Evolutionary conservation across 2,113 vertebrate species (phyloP), one percentile per base, ranked within the genome.

Genomic region (Hemicordylus capensis): DNA sequence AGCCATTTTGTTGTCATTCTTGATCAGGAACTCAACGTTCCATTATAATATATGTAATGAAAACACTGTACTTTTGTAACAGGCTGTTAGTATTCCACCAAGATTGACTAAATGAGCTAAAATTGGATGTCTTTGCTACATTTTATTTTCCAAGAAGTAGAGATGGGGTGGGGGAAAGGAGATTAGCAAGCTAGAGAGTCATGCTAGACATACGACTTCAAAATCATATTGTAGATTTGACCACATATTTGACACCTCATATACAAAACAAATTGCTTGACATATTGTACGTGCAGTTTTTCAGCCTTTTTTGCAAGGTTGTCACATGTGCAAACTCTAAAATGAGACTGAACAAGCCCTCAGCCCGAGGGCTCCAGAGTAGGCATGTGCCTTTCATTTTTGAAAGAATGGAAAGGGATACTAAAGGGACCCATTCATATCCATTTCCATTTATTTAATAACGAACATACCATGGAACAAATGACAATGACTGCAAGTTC

Each of bases 1-100:
- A 91, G 77, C 17, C 83, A 81, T 91, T 92, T 84, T 91, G 72
- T 44, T 93, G 81, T 85, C 82, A 91, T 70, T 91, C 85, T 92
- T 3, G 0, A 89, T 93, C 86, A 93, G 83, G 90, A 92, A 93
- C n/a, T 61, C 54, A 73, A 69, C 70, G 58, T 89, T 91, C 85
- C 85, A 69, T 88, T 61, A 78, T 48, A 24, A 54, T 74, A n/a
- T 91, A 86, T 82, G 63, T 86, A 91, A 87, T 88, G 63, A 87
- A 90, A 93, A 66, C 58, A 87, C 34, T 20, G 34, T 44, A 54
- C 31, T 72, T 34, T 6, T 69, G 63, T 90, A 89, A 84, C 44
- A 70, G 1, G n/a, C 22, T 75, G 34, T 72, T 89, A 31, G 74
- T 76, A 24, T 81, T 69, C 89, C n/a, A 87, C 48, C 17, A 20